Evolutionary conservation across 2,888 invertebrate species (phyloP), one percentile per base, ranked within the genome.

Genomic region (Rhopalosiphum nymphaeae): DNA sequence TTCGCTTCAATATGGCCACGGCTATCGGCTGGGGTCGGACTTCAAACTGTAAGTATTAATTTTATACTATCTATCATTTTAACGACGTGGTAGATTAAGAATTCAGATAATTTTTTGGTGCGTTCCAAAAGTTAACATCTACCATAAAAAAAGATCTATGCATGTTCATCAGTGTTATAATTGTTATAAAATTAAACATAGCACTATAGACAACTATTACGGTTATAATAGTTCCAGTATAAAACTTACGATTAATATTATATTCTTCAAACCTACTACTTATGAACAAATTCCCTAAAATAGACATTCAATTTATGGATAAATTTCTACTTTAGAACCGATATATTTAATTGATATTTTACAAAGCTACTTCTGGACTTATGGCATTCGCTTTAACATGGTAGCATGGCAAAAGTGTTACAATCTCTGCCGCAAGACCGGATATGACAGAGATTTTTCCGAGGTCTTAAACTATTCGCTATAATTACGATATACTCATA

Each of bases 1-100:
- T 91, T 11, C n/a, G 3, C 3, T 86, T 85, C 3, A 88, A 86
- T 9, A 46, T 89, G 29, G 96, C 97, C 13, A 97, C 97, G 4
- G 97, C 97, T 0, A 96, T 96, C 61, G 97, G 97, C 10, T 97
- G 97, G 95, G 97, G 97, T 2, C 96, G 95, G n/a, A 96, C 96
- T 0, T 9, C 95, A 7, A 29, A 95, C 86, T 95, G 96, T 87
- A 95, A 95, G 16, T 95, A 29, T 94, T 94, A 57, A 42, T 36
- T 53, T 53, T 67, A 67, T 21, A 42, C 78, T 78, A 67, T 67
- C 29, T 61, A 9, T 36, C 3, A 9, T 78, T 36, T 9, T 21
- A 78, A 21, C 21, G 36, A 21, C 21, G 16, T 21, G 21, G 78
- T 0, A 9, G 9, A 42, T 21, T 78, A 36, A 36, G 21, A 36